Evolutionary conservation across 2,797 vertebrate species (phyloP).

Genomic region (Prionace glauca): DNA sequence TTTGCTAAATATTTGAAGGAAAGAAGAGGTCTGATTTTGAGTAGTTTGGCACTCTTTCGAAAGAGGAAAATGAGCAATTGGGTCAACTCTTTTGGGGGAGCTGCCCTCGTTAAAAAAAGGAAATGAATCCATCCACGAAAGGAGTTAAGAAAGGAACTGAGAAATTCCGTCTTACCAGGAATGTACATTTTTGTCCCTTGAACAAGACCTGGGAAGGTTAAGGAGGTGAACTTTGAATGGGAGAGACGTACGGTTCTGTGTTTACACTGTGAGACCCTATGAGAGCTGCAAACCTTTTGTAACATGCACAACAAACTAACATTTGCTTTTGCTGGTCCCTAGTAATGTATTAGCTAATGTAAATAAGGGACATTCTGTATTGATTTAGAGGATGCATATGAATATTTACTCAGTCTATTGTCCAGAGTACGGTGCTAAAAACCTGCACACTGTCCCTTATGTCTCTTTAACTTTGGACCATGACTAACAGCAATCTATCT

Average conservation of each 20-base stretch:
- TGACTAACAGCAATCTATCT: background rate
- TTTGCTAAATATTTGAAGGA: background rate
- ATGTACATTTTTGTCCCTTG: conserved; percentile 18
- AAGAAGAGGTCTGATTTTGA: background rate
- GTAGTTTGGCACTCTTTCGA: background rate
- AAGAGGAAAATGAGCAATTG: background rate
- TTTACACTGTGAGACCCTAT: background rate
- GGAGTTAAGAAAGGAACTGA: background rate
- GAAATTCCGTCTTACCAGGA: background rate
- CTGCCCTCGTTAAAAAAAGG: background rate
- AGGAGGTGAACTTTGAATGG: conserved; percentile 30
- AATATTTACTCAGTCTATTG: conserved; percentile 10
- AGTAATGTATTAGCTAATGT: conserved; percentile 7
- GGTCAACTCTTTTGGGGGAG: background rate
- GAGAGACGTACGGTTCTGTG: background rate
- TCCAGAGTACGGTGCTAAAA: background rate
- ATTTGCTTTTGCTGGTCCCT: background rate
- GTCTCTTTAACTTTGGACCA: background rate
- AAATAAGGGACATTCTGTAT: background rate
- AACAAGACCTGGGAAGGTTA: conserved; percentile 12
- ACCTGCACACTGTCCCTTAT: background rate
- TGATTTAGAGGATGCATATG: conserved; percentile 12
- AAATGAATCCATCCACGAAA: background rate
- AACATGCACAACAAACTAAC: background rate
- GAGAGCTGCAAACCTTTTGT: background rate